phyloP scores from a whole-genome alignment of 2,888 invertebrate genomes.

The Drosophila macrospina region DNA sequence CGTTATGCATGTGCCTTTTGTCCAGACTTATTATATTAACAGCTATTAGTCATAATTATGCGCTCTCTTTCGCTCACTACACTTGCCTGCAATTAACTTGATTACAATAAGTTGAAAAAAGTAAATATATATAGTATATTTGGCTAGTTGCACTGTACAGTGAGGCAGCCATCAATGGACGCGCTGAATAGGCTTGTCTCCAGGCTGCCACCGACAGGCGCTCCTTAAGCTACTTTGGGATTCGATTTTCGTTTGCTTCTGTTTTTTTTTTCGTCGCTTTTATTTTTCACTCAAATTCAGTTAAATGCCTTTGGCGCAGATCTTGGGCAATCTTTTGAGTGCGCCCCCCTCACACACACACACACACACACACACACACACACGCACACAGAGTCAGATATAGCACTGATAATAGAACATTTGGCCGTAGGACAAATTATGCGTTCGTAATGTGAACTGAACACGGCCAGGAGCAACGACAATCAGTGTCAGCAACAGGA shows the following conservation, averaged over 20 bases:
- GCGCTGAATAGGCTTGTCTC: conserved; percentile 59
- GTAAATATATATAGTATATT: background rate
- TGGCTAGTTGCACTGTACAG: conserved; percentile 14
- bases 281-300: conserved; percentile 74
- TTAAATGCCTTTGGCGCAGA: conserved; percentile 69
- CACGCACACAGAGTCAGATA: conserved; percentile 28
- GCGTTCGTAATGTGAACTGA: conserved; percentile 44
- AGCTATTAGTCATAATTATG: conserved; percentile 77
- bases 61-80: conserved; percentile 44
- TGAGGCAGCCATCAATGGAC: conserved; percentile 35
- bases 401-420: conserved; percentile 70
- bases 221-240: conserved; percentile 21
- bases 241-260: no score
- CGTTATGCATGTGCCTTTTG: conserved; percentile 60
- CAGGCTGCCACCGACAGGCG: conserved; percentile 33
- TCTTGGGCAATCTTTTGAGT: conserved; percentile 60
- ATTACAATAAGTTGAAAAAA: conserved; percentile 53
- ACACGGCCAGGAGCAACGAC: conserved; percentile 49
- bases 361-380: conserved; percentile 40
- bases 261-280: conserved; percentile 39
- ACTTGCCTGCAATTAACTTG: conserved; percentile 73
- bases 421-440: conserved; percentile 78
- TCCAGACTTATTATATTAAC: conserved; percentile 71
- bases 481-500: conserved; percentile 79
- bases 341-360: conserved; percentile 45